Evolutionary conservation across 2,888 invertebrate species (phyloP), one percentile per base, ranked within the genome.

Genomic region (Caenorhabditis panamensis): DNA sequence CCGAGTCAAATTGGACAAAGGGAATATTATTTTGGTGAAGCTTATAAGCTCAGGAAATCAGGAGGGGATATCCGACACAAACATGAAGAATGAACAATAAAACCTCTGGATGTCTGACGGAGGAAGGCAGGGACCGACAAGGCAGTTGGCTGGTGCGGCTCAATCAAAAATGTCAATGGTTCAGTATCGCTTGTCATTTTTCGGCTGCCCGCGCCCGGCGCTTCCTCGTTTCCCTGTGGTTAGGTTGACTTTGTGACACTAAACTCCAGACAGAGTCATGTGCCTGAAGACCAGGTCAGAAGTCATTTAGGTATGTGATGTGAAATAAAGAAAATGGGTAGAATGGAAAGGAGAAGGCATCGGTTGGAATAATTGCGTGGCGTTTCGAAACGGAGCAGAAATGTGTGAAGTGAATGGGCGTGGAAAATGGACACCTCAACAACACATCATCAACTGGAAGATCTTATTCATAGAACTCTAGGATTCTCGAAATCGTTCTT

Each of bases 141-240:
- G 54, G 54, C 71, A 71, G 62, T 71, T 71, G 71, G 62, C 61
- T 71, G 63, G 47, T 56, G 72, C 47, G 49, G 61, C 61, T 72
- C 72, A 72, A 72, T 72, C 72, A 72, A 63, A 72, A 36, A 56
- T 72, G 72, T 72, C 72, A 72, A 63, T 63, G 63, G 63, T 71
- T 28, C 61, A 20, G 69, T 62, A 71, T 71, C 53, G 41, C 69
- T 71, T 71, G 69, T 71, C 69, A 62, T 53, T 53, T 54, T 28
- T 44, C n/a, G n/a, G n/a, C n/a, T n/a, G n/a, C n/a, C n/a, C n/a
- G n/a, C n/a, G n/a, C n/a, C n/a, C n/a, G n/a, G n/a, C n/a, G n/a
- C 31, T 31, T 31, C 9, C 18, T 18, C 51, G 37, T 61, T 62
- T 53, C n/a, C n/a, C 69, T 62, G 71, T 56, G 59, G 59, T 54